These are phyloP conservation scores for Microhierax caerulescens DNA, from an alignment of 2,797 vertebrate genomes.

Conservation along the genomic window DNA sequence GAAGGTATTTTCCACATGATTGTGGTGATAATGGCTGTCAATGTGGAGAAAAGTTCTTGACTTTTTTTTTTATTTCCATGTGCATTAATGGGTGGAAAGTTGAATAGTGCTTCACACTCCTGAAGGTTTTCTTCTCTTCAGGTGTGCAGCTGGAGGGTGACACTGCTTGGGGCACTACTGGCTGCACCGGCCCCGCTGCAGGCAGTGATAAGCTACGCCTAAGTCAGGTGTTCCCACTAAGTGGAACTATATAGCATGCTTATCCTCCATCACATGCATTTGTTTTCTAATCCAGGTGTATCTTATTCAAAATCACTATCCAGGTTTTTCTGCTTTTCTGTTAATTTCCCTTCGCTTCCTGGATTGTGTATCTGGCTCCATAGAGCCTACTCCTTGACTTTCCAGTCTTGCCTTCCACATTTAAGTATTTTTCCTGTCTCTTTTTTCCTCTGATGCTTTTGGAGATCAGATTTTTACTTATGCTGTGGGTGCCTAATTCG, in stretches of 20 bases:
- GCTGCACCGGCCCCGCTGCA: not conserved
- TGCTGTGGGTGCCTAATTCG: not conserved
- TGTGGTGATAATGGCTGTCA: not conserved
- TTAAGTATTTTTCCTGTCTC: not conserved
- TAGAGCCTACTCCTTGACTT: not conserved
- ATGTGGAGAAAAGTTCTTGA: not conserved
- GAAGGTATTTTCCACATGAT: not conserved
- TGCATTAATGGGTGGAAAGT: not conserved
- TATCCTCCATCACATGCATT: too few species aligned
- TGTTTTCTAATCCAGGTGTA: not conserved
- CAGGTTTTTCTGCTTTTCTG: not conserved
- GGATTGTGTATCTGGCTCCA: not conserved
- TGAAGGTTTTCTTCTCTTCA: not conserved
- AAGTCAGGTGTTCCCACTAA: not conserved
- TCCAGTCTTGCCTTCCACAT: not conserved
- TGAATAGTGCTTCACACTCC: not conserved
- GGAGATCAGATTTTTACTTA: not conserved
- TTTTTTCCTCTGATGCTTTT: not conserved
- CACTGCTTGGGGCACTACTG: accelerated
- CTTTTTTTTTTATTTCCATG: not conserved
- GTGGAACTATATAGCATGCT: not conserved
- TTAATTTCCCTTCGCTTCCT: not conserved
- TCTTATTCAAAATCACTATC: not conserved
- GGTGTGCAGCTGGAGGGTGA: not conserved
- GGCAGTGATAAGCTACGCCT: not conserved